phyloP scores from a whole-genome alignment of 2,113 vertebrate genomes.

The Vidua chalybeata region DNA sequence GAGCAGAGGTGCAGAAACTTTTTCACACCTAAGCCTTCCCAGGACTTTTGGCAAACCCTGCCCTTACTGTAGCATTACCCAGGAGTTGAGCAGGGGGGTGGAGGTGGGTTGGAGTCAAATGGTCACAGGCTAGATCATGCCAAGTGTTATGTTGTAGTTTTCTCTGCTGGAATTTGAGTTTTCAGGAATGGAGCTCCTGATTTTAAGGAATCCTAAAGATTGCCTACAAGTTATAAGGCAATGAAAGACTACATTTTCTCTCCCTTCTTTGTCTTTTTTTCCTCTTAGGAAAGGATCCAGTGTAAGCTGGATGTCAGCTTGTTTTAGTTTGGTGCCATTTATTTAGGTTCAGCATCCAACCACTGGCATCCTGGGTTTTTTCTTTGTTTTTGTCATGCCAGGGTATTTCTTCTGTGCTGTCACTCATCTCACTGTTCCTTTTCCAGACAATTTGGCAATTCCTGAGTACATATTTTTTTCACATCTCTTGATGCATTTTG shows the following conservation, averaged over 20 bases:
- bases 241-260: neutral
- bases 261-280: neutral
- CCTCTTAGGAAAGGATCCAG: neutral
- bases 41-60: neutral
- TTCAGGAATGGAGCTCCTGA: neutral
- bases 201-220: neutral
- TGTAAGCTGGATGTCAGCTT: neutral
- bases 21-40: neutral
- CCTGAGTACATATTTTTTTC: neutral
- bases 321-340: neutral
- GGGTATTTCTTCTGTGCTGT: neutral
- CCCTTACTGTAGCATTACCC: neutral
- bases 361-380: neutral
- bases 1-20: neutral
- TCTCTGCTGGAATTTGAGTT: neutral
- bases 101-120: neutral
- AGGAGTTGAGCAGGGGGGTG: neutral
- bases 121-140: neutral
- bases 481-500: neutral
- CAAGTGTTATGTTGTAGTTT: neutral
- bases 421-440: neutral
- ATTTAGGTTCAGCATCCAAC: neutral
- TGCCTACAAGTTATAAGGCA: neutral
- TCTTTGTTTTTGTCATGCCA: neutral
- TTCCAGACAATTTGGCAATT: neutral